phyloP scores from a whole-genome alignment of 64 coral and sea anemone genomes.

The Actinia equina region DNA sequence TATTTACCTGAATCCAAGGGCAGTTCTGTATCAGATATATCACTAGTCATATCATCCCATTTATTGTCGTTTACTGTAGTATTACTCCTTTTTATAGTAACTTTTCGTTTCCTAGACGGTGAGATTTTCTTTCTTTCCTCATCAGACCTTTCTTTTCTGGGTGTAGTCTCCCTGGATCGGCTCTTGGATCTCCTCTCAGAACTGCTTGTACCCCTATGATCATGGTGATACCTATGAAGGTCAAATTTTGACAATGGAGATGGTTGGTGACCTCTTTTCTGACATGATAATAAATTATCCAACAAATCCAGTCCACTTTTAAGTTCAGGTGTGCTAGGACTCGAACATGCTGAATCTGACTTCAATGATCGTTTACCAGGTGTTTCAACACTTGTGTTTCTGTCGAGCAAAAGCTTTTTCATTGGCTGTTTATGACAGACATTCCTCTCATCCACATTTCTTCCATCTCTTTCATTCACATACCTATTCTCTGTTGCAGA shows the following conservation, averaged over 20 bases:
- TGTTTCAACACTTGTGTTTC: neutral
- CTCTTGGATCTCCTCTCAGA: neutral
- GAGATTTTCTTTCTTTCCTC: neutral
- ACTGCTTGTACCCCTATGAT: neutral
- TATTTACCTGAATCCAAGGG: neutral
- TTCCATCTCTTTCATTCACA: neutral
- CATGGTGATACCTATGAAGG: neutral
- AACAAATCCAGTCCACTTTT: neutral
- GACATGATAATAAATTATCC: neutral
- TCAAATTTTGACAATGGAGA: neutral
- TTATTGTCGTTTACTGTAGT: neutral
- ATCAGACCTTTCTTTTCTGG: neutral
- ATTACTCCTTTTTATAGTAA: neutral
- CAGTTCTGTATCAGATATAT: constrained; percentile 24
- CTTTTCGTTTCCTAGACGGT: neutral
- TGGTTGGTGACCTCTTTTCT: neutral
- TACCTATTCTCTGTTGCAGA: neutral
- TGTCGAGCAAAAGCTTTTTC: neutral
- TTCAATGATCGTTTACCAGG: neutral
- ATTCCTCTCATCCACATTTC: neutral
- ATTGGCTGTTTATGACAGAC: neutral
- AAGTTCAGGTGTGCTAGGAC: neutral
- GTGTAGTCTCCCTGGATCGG: neutral
- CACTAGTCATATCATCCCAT: constrained; percentile 11
- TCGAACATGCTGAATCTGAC: neutral